These are phyloP conservation scores for Formica aserva DNA, from an alignment of 2,888 invertebrate genomes.

Conservation along the genomic window DNA sequence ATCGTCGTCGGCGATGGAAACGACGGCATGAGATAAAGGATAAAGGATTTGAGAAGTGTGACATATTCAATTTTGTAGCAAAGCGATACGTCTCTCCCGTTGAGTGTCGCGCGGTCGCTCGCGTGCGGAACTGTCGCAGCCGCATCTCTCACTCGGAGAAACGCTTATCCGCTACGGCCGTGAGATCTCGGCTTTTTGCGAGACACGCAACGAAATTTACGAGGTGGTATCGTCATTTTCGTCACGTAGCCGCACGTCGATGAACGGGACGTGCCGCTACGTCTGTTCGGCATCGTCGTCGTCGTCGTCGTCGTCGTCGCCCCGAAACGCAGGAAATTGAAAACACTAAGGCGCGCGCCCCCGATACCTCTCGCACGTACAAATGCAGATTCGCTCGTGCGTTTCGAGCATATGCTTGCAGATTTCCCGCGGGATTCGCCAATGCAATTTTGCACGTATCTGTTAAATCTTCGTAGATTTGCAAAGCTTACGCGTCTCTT, in stretches of 20 bases:
- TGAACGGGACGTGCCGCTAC: slow-evolving; percentile 39
- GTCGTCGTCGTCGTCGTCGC: background rate
- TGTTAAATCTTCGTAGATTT: slow-evolving; percentile 9
- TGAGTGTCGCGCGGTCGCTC: slow-evolving; percentile 33
- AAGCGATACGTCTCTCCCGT: slow-evolving; percentile 52
- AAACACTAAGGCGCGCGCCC: slow-evolving; percentile 29
- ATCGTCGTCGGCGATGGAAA: background rate
- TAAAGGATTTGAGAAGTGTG: slow-evolving; percentile 65
- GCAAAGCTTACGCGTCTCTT: background rate
- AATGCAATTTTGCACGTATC: slow-evolving; percentile 5
- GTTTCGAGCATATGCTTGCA: background rate
- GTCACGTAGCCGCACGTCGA: slow-evolving; percentile 48
- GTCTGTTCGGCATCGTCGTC: slow-evolving; percentile 18
- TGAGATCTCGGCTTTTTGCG: slow-evolving; percentile 46
- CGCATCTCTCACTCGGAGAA: background rate
- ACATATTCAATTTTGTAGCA: slow-evolving; percentile 71
- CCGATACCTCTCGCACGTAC: background rate
- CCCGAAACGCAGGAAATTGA: slow-evolving; percentile 43
- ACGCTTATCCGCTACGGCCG: slow-evolving; percentile 24
- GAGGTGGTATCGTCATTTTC: slow-evolving; percentile 40
- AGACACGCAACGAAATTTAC: slow-evolving; percentile 47
- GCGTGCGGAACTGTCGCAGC: background rate
- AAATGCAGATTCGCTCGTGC: slow-evolving; percentile 27
- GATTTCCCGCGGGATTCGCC: background rate
- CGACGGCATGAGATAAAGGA: slow-evolving; percentile 56